Evolutionary conservation across 92 coral and sea anemone genomes (phyloP).

Genomic region (Metridium senile): DNA sequence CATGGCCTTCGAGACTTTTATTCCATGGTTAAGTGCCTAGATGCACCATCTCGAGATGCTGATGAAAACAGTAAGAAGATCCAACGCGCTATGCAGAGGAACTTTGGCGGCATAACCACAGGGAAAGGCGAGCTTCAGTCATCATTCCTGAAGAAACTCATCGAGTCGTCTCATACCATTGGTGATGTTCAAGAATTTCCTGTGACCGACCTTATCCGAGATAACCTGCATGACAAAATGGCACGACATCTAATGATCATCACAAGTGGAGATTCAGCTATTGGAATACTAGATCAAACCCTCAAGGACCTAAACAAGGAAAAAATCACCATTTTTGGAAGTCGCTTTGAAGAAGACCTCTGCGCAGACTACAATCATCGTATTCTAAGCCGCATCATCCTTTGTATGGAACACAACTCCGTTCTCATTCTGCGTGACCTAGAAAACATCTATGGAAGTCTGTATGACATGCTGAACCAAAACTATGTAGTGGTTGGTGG

Average conservation of each 20-base stretch:
- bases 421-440: slow-evolving; percentile 88
- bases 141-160: slow-evolving; percentile 69
- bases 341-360: slow-evolving; percentile 93
- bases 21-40: slow-evolving; percentile 88
- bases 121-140: slow-evolving; percentile 69
- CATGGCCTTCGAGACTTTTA: slow-evolving; percentile 99
- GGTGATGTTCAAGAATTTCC: slow-evolving; percentile 48
- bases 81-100: slow-evolving; percentile 83
- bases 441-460: slow-evolving; percentile 91
- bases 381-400: slow-evolving; percentile 88
- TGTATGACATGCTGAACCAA: slow-evolving; percentile 94
- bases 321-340: slow-evolving; percentile 93
- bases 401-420: slow-evolving; percentile 97
- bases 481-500: slow-evolving; percentile 95
- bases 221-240: slow-evolving; percentile 73
- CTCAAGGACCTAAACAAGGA: slow-evolving; percentile 77
- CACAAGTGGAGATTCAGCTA: slow-evolving; percentile 95
- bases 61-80: slow-evolving; percentile 51
- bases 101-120: slow-evolving; percentile 86
- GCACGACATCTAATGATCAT: slow-evolving; percentile 97
- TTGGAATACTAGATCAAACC: slow-evolving; percentile 86
- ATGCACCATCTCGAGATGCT: slow-evolving; percentile 18
- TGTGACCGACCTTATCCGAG: slow-evolving; percentile 72
- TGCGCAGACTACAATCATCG: slow-evolving; percentile 95
- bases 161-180: slow-evolving; percentile 21